phyloP scores from a whole-genome alignment of 2,797 vertebrate genomes.

The Erethizon dorsatum region DNA sequence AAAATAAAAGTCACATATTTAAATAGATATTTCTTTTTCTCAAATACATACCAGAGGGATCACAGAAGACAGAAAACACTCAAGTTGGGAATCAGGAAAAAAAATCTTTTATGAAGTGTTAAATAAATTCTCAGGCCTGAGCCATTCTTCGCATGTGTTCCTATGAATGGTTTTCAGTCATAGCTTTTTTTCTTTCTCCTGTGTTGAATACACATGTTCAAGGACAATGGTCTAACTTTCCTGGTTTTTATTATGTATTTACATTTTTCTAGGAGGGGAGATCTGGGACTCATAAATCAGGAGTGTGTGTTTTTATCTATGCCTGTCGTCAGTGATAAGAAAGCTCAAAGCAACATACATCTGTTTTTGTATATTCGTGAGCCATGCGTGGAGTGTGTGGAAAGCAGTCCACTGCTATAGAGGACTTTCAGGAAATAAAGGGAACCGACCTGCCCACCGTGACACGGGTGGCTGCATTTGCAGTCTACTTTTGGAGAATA shows the following conservation, averaged over 20 bases:
- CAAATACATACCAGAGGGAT: neutral
- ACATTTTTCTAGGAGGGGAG: neutral
- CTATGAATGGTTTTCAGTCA: neutral
- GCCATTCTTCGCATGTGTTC: neutral
- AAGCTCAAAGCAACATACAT: slow-evolving; percentile 68
- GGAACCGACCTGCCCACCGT: neutral
- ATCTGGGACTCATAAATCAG: slow-evolving; percentile 75
- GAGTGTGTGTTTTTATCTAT: slow-evolving; percentile 45
- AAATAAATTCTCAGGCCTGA: neutral
- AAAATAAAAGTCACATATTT: neutral
- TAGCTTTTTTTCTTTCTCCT: neutral
- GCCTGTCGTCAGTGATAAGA: slow-evolving; percentile 69
- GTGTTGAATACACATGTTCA: neutral
- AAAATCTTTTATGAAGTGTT: neutral
- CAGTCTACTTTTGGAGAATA: neutral
- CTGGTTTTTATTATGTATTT: neutral
- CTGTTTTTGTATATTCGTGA: slow-evolving; percentile 56
- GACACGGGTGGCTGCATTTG: neutral
- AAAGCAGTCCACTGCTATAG: neutral
- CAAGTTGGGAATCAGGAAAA: neutral
- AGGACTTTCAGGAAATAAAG: neutral
- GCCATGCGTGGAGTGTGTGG: neutral
- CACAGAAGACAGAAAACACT: neutral
- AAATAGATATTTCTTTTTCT: neutral
- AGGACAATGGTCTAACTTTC: neutral